Evolutionary conservation across 2,888 invertebrate species (phyloP).

Genomic region (Sepiola atlantica): DNA sequence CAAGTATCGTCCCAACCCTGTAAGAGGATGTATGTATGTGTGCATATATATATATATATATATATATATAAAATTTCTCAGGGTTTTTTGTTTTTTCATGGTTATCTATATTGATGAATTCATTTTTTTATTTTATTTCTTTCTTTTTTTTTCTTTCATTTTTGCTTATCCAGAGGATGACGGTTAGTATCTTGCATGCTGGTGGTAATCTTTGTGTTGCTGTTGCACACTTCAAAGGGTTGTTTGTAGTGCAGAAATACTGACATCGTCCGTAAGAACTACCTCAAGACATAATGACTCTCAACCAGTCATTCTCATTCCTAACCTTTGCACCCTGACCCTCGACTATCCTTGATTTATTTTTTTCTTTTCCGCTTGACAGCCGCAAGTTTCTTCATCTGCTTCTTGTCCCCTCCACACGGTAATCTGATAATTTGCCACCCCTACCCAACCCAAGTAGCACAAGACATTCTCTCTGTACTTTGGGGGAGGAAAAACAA

Average conservation of each 20-base stretch:
- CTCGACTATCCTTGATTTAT: background rate
- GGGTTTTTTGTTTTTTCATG: background rate
- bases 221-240: background rate
- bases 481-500: background rate
- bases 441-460: background rate
- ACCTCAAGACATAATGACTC: background rate
- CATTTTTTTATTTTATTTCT: background rate
- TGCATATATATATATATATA: constrained; percentile 32
- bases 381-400: background rate
- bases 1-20: background rate
- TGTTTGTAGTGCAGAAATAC: constrained; percentile 32
- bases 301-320: background rate
- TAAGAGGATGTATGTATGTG: background rate
- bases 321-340: background rate
- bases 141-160: background rate
- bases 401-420: background rate
- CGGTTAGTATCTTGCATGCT: constrained; percentile 34
- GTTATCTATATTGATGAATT: background rate
- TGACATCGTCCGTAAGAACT: background rate
- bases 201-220: constrained; percentile 11
- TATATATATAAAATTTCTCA: background rate
- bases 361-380: background rate
- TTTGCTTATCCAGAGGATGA: constrained; percentile 1
- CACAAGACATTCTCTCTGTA: background rate
- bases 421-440: no score